Percentiles rank a stretch among this genome's conserved stretches.
Conservation (phyloP, 2,888 invertebrate species). For the Lepidonotus clava region DNA sequence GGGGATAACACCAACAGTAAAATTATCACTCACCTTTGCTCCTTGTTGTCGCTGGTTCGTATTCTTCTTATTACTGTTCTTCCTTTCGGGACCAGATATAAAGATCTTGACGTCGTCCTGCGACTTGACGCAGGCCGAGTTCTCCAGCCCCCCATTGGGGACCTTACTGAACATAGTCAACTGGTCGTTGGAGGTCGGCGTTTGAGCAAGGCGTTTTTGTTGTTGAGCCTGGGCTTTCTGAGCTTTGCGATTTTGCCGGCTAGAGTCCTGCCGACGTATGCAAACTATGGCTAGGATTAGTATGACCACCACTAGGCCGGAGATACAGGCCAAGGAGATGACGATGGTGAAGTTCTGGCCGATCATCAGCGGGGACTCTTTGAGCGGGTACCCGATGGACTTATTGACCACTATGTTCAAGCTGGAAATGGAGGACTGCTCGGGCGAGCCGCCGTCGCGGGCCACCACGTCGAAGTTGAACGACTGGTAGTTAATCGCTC, state of each 20-base stretch:
- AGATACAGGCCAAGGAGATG: conserved; percentile 50
- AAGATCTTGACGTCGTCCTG: conserved; percentile 44
- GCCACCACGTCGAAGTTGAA: conserved; percentile 57
- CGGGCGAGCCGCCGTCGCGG: conserved; percentile 50
- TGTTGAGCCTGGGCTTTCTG: conserved; percentile 33
- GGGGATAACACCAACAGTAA: neutral
- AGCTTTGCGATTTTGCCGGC: conserved; percentile 4
- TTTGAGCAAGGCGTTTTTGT: conserved; percentile 19
- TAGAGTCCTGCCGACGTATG: conserved; percentile 52
- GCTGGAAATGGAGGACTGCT: conserved; percentile 8
- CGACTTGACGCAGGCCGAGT: conserved; percentile 45
- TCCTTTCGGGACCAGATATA: conserved; percentile 8
- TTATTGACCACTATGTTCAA: conserved; percentile 55
- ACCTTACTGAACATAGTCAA: conserved; percentile 54
- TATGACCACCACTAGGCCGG: conserved; percentile 49
- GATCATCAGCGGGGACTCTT: conserved; percentile 21
- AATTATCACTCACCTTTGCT: neutral
- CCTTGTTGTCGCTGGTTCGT: neutral
- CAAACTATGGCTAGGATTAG: conserved; percentile 53
- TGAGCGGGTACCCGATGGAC: conserved; percentile 30
- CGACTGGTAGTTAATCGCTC: conserved; percentile 29
- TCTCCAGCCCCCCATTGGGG: conserved; percentile 41
- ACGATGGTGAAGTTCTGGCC: conserved; percentile 58
- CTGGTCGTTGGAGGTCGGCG: conserved; percentile 41
- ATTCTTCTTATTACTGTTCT: conserved; percentile 24